Base-by-base conservation (phyloP, 2,888 invertebrate genomes). In the Eucera pruinosa region DNA sequence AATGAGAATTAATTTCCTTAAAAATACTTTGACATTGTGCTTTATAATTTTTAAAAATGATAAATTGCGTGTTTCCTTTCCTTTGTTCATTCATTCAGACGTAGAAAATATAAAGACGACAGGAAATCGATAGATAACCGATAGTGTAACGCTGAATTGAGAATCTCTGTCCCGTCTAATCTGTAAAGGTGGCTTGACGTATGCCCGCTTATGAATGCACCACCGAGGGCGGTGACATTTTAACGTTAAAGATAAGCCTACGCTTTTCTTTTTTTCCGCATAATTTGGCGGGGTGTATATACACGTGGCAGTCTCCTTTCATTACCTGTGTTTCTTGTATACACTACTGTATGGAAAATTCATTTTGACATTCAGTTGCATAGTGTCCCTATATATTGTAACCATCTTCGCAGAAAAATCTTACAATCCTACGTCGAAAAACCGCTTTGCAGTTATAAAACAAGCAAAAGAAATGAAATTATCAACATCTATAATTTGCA, bases 221-320 rank as follows among this genome's bases (percentile, higher is more conserved):
- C 67, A 77, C 64, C 68, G 69, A 69, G 69, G 69, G 76, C 78
- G 69, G 78, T 78, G 78, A 76, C 78, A 78, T 76, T 78, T 78
- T 69, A 33, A 36, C 76, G 36, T 65, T 52, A 48, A 76, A 41
- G 76, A 64, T 65, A 65, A 76, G 65, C 76, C 76, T 41, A 76
- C 76, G 55, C 54, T 64, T 39, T 39, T 61, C 70, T 47, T 57
- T 52, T 45, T 74, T 41, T 41, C 52, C 54, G 54, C 76, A 60
- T 75, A 67, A 75, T 74, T 77, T 57, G 55, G 54, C 23, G 39
- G 61, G 76, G 77, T 70, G 65, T 61, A 50, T 54, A 54, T 6
- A 47, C 64, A 78, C 70, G 41, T 43, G 64, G 54, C 54, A 58
- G 30, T 15, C 39, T 61, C 60, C 76, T 78, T 70, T 69, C 69